Percentiles rank a stretch among this genome's conserved stretches.
phyloP scores from a whole-genome alignment of 2,888 invertebrate genomes.

The Hesperia comma region DNA sequence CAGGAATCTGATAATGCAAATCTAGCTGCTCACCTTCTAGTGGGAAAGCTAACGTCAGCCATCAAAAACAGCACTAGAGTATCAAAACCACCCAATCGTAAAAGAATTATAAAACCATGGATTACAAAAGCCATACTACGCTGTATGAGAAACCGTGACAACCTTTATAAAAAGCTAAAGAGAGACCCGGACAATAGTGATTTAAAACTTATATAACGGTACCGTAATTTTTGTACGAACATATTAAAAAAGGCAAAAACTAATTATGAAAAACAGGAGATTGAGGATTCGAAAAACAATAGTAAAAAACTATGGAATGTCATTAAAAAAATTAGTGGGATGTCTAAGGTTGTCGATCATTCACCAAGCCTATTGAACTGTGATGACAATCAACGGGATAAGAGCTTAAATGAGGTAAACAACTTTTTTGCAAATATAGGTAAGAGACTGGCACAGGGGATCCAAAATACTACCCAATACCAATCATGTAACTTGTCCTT shows the following conservation, averaged over 20 bases:
- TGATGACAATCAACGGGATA: neutral
- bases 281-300: constrained; percentile 31
- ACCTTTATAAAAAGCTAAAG: constrained; percentile 36
- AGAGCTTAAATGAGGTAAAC: constrained; percentile 29
- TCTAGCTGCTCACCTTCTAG: neutral
- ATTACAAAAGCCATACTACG: constrained; percentile 18
- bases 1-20: neutral
- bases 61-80: neutral
- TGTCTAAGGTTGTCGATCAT: constrained; percentile 1
- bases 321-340: constrained; percentile 33
- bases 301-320: constrained; percentile 33
- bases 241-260: constrained; percentile 33
- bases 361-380: constrained; percentile 9
- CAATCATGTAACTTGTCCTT: no score
- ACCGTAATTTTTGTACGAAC: constrained; percentile 17
- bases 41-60: neutral
- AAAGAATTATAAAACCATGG: constrained; percentile 10
- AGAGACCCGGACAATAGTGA: constrained; percentile 27
- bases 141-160: constrained; percentile 37
- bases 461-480: neutral
- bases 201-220: constrained; percentile 24
- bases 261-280: constrained; percentile 34
- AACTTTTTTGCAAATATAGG: constrained; percentile 35
- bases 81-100: neutral
- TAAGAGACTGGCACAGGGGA: constrained; percentile 22